Evolutionary conservation across 2,113 vertebrate genomes (phyloP).

Genomic region (Porphyrio hochstetteri): DNA sequence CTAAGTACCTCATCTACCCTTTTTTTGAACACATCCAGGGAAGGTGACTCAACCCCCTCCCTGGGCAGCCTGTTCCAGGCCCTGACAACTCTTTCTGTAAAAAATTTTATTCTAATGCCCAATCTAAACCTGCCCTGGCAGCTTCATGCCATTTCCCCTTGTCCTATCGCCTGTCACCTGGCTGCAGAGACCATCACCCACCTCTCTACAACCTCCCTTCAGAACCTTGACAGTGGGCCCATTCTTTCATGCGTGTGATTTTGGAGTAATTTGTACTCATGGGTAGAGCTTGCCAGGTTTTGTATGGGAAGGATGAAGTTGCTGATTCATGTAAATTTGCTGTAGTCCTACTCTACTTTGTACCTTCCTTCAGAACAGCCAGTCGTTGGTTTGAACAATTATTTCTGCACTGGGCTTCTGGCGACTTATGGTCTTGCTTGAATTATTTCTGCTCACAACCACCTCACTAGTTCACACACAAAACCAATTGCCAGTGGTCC

Average conservation of each 20-base stretch:
- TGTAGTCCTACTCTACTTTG: background rate
- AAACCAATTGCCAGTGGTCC: background rate
- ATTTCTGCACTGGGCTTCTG: background rate
- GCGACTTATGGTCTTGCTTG: background rate
- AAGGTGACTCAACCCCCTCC: no score
- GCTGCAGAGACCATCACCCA: no score
- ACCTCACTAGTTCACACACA: background rate
- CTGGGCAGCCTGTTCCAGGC: no score
- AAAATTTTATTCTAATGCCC: no score
- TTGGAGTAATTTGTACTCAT: background rate
- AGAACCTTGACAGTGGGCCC: background rate
- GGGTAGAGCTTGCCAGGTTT: background rate
- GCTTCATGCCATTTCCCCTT: no score
- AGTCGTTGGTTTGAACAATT: background rate
- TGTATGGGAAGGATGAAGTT: background rate
- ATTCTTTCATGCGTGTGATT: accelerated
- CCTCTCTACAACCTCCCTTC: no score
- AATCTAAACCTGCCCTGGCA: no score
- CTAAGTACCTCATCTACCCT: no score
- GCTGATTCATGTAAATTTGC: background rate
- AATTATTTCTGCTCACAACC: background rate
- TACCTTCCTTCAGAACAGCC: background rate
- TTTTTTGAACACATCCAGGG: no score
- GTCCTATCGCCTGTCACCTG: no score
- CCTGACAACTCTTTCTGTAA: no score